Evolutionary conservation across 2,113 vertebrate genomes (phyloP), one percentile per base, ranked within the genome.

Genomic region (Pantherophis guttatus): DNA sequence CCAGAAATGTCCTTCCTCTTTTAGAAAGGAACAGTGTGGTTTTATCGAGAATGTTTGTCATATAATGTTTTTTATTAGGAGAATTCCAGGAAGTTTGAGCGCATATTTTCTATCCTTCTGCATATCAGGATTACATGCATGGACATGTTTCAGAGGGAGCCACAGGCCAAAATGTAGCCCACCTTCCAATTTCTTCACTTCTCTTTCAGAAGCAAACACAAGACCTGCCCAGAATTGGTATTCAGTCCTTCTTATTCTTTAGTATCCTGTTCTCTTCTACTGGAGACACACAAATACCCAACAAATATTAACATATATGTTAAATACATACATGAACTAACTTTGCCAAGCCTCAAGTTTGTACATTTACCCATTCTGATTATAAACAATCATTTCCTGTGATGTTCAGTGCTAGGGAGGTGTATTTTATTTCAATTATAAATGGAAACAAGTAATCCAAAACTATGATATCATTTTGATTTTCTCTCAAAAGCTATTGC

Each of bases 1-100:
- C 17, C 44, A 58, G 54, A 91, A 86, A 39, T 91, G 54, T 91
- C 50, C 75, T 91, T 91, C 75, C 90, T 86, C 75, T 91, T 91
- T 86, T 75, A 91, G 57, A 86, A 55, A 91, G 39, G 90, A 91
- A 86, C 57, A 57, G 29, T 86, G 75, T 86, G 75, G 90, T 86
- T 91, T 91, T 91, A 39, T 91, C 50, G 11, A 86, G 13, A 59
- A 58, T 29, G 57, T n/a, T 52, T 90, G 48, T 52, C 58, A 65
- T 39, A 53, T 91, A 75, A 54, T 81, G 21, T 39, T 85, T 55
- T 55, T 85, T 24, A 91, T 39, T 44, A 81, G 50, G 26, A 75
- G 2, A 39, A 33, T 85, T 85, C 50, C 21, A 55, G 21, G 21
- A 55, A 39, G 7, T 48, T 39, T 26, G 21, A 53, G 44, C 55